Evolutionary conservation across 2,888 invertebrate species (phyloP).

Genomic region (Epinotia nisella): DNA sequence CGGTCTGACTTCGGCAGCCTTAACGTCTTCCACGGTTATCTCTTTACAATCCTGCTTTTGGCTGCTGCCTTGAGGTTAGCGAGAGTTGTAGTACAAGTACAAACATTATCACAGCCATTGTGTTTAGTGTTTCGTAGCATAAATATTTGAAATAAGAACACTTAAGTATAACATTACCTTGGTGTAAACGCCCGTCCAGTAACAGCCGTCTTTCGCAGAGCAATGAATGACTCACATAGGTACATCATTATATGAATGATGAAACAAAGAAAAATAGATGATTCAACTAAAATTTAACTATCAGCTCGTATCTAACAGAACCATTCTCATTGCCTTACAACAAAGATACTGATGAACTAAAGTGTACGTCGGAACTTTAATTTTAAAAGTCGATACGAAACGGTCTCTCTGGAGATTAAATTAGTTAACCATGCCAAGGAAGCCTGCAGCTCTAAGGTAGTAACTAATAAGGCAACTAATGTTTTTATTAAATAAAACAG

Average conservation of each 20-base stretch:
- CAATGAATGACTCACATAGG: too few species aligned
- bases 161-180: too few species aligned
- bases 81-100: background rate
- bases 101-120: too few species aligned
- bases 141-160: too few species aligned
- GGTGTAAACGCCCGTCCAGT: too few species aligned
- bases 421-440: background rate
- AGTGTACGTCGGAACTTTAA: background rate
- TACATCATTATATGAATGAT: too few species aligned
- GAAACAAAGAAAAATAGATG: too few species aligned
- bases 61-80: background rate
- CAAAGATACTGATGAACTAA: background rate
- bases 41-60: background rate
- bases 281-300: too few species aligned
- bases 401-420: background rate
- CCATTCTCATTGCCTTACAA: background rate
- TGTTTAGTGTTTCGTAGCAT: background rate
- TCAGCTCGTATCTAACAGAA: too few species aligned
- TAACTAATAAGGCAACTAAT: too few species aligned
- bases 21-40: constrained; percentile 17
- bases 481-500: too few species aligned
- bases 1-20: constrained; percentile 14
- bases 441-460: background rate
- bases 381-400: background rate
- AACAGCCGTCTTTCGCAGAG: too few species aligned